phyloP scores from a whole-genome alignment of 2,888 invertebrate genomes.

The Orchesellides sinensis region DNA sequence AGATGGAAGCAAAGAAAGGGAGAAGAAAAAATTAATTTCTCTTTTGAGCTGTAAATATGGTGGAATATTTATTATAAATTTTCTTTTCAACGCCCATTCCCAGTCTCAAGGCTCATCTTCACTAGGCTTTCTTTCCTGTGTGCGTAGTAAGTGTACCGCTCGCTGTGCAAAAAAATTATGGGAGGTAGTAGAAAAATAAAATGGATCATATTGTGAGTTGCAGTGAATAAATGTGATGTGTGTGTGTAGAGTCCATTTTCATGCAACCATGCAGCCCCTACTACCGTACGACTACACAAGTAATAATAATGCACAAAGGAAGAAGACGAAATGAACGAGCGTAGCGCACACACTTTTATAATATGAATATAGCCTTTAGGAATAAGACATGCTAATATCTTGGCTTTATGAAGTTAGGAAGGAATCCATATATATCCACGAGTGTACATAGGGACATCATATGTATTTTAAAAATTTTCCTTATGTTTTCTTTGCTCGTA shows the following conservation, averaged over 20 bases:
- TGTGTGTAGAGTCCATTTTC: slow-evolving; percentile 8
- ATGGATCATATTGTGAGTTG: background rate
- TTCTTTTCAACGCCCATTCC: slow-evolving; percentile 56
- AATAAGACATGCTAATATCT: too few species aligned
- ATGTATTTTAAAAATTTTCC: background rate
- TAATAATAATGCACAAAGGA: background rate
- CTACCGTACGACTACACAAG: background rate
- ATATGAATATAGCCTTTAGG: too few species aligned
- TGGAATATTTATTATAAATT: slow-evolving; percentile 57
- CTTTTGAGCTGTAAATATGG: slow-evolving; percentile 54
- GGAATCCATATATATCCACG: too few species aligned
- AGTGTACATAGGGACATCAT: too few species aligned
- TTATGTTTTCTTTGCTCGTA: background rate
- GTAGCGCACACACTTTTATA: too few species aligned
- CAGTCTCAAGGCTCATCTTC: slow-evolving; percentile 46
- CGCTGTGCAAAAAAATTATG: background rate
- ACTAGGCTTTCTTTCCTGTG: background rate
- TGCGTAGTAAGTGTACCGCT: too few species aligned
- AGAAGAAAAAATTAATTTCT: slow-evolving; percentile 53
- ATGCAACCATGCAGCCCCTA: background rate
- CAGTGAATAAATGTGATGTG: slow-evolving; percentile 24
- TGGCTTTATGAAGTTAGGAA: too few species aligned
- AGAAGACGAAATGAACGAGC: too few species aligned
- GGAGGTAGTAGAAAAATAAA: slow-evolving; percentile 14
- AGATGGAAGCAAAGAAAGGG: slow-evolving; percentile 14